Evolutionary conservation across 2,888 invertebrate species (phyloP).

Genomic region (Pelosia muscerda): DNA sequence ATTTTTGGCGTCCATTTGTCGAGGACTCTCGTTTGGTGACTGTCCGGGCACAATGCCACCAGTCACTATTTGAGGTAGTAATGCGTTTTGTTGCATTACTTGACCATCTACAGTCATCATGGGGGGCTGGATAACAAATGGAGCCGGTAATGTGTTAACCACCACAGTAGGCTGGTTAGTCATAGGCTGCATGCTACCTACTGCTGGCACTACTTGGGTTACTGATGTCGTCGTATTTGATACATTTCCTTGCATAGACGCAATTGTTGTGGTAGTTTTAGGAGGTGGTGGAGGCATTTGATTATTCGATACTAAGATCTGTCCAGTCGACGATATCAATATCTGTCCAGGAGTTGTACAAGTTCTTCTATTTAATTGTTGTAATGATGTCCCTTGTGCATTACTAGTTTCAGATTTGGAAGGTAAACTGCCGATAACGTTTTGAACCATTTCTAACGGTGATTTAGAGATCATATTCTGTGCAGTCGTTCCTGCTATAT

Average conservation of each 20-base stretch:
- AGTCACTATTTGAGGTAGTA: constrained; percentile 90
- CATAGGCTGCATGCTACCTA: constrained; percentile 88
- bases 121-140: constrained; percentile 92
- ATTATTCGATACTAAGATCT: constrained; percentile 90
- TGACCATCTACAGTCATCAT: constrained; percentile 92
- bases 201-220: constrained; percentile 89
- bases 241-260: constrained; percentile 88
- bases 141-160: constrained; percentile 92
- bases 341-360: constrained; percentile 88
- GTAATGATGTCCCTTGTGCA: constrained; percentile 72
- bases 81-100: constrained; percentile 89
- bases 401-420: constrained; percentile 74
- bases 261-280: constrained; percentile 84
- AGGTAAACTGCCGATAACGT: constrained; percentile 90
- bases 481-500: constrained; percentile 82
- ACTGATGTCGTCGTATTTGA: constrained; percentile 89
- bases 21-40: constrained; percentile 77
- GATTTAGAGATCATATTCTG: constrained; percentile 87
- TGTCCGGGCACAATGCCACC: constrained; percentile 88
- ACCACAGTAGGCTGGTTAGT: constrained; percentile 92
- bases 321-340: constrained; percentile 91
- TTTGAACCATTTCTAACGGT: constrained; percentile 92
- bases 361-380: constrained; percentile 63
- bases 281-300: constrained; percentile 90
- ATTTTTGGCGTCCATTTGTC: constrained; percentile 86